These are phyloP conservation scores for Shargacucullia verbasci DNA, from an alignment of 2,888 invertebrate genomes.

Conservation along the genomic window DNA sequence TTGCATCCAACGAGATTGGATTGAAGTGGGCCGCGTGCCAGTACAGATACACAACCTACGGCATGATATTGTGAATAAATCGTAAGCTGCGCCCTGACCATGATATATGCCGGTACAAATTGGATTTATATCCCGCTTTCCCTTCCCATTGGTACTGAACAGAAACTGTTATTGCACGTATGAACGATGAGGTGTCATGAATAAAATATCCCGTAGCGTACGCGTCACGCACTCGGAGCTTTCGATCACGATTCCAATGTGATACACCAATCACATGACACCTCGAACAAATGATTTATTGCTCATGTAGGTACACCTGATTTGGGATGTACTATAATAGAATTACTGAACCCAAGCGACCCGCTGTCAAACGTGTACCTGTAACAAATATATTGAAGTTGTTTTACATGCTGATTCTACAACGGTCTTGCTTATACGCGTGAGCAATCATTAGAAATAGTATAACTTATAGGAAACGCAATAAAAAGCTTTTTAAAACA, in stretches of 20 bases:
- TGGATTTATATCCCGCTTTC: constrained; percentile 85
- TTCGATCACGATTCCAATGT: constrained; percentile 71
- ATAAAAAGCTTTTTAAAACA: too few relatives aligned
- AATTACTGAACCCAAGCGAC: constrained; percentile 26
- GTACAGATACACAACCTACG: constrained; percentile 48
- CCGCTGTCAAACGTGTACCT: neutral
- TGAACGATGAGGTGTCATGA: constrained; percentile 84
- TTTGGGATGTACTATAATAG: constrained; percentile 24
- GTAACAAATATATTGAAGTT: too few relatives aligned
- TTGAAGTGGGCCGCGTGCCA: constrained; percentile 72
- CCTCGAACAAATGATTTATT: constrained; percentile 57
- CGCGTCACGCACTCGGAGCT: constrained; percentile 73
- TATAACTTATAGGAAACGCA: too few relatives aligned
- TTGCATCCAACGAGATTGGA: constrained; percentile 68
- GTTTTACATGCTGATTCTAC: too few relatives aligned
- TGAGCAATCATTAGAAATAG: too few relatives aligned
- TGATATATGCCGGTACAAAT: constrained; percentile 86
- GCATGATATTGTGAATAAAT: constrained; percentile 80
- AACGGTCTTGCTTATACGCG: too few relatives aligned
- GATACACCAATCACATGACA: constrained; percentile 66
- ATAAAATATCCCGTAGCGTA: constrained; percentile 80
- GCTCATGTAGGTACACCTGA: constrained; percentile 25
- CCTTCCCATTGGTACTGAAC: constrained; percentile 79
- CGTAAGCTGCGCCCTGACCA: constrained; percentile 79
- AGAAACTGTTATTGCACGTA: constrained; percentile 84